A percentile compares a stretch with the other conserved stretches of the same genome.
Evolutionary conservation across 2,888 invertebrate genomes (phyloP).

Genomic region (Callimorpha dominula): DNA sequence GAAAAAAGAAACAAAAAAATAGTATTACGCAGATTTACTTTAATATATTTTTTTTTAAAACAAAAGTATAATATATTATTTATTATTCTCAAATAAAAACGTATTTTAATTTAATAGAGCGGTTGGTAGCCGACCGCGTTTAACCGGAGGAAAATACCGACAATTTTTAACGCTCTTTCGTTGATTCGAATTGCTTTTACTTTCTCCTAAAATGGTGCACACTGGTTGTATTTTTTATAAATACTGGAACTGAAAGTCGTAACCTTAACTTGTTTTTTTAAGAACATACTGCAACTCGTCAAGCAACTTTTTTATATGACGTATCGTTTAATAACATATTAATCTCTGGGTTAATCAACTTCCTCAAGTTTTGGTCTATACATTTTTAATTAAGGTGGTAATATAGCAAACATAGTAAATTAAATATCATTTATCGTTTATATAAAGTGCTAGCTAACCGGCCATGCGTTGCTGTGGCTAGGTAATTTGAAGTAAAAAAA

Average conservation of each 20-base stretch:
- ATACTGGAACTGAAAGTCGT: not conserved
- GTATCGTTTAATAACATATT: not conserved
- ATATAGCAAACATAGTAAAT: not conserved
- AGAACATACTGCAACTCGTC: not conserved
- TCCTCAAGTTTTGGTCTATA: not conserved
- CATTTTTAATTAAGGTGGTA: not conserved
- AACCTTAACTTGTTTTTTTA: slow-evolving; percentile 5
- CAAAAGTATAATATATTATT: not conserved
- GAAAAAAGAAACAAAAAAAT: not conserved
- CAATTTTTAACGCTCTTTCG: slow-evolving; percentile 63
- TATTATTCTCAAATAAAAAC: not conserved
- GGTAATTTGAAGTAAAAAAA: no score
- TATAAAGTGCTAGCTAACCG: not conserved
- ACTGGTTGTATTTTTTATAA: slow-evolving; percentile 5
- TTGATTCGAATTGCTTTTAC: slow-evolving; percentile 65
- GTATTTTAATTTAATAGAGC: slow-evolving; percentile 12
- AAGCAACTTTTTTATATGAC: not conserved
- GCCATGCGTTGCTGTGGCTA: no score
- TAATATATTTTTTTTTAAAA: not conserved
- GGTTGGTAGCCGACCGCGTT: slow-evolving; percentile 38
- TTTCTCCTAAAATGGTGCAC: slow-evolving; percentile 68
- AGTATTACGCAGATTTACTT: not conserved
- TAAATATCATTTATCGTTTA: not conserved
- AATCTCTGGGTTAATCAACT: not conserved
- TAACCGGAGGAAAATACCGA: slow-evolving; percentile 50